These are phyloP conservation scores for Parotia lawesii DNA, from an alignment of 2,113 vertebrate species.

Conservation along the genomic window DNA sequence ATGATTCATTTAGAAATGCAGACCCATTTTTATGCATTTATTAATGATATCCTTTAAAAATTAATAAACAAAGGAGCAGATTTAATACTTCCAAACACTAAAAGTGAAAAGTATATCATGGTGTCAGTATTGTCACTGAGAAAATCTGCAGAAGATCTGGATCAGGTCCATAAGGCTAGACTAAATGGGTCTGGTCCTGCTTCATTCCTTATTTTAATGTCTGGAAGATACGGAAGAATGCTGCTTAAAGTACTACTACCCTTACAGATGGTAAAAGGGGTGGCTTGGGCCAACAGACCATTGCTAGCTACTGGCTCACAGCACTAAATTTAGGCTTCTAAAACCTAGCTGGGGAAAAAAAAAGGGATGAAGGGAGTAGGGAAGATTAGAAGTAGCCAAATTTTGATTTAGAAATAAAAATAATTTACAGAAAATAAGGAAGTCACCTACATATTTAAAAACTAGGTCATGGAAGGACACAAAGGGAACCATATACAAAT, in stretches of 20 bases:
- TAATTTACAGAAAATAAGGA: background rate
- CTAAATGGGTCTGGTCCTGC: background rate
- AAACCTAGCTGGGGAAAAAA: background rate
- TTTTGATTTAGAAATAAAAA: background rate
- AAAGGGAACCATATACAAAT: background rate
- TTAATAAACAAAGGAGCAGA: background rate
- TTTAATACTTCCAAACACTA: background rate
- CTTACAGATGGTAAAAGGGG: background rate
- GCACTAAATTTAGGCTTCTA: background rate
- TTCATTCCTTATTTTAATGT: background rate
- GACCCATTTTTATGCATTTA: background rate
- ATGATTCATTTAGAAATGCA: background rate
- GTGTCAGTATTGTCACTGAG: background rate
- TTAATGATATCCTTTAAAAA: background rate
- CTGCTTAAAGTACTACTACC: background rate
- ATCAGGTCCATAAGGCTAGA: background rate
- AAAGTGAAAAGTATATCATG: background rate
- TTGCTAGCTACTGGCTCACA: background rate
- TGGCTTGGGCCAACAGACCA: background rate
- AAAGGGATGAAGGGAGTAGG: fast-evolving
- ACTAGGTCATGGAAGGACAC: background rate
- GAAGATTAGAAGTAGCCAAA: background rate
- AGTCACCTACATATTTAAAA: background rate
- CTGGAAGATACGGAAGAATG: background rate
- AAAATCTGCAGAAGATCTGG: background rate